A percentile compares a stretch with the other conserved stretches of the same genome.
These are phyloP conservation scores for Myiotriccus ornatus DNA, from an alignment of 2,797 vertebrate species.

Conservation along the genomic window DNA sequence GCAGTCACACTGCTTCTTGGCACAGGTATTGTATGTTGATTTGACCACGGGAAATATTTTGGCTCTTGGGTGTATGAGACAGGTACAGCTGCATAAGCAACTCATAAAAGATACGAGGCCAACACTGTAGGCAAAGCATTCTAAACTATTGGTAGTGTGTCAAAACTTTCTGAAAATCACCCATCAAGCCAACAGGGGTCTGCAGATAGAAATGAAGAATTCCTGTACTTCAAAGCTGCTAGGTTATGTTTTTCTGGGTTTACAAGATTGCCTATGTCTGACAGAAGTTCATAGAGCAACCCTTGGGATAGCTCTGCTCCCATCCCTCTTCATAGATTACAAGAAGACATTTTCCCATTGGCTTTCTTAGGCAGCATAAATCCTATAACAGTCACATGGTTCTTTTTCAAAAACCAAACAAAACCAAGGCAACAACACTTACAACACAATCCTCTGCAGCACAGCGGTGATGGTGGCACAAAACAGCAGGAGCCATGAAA, in stretches of 20 bases:
- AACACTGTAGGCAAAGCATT: not conserved
- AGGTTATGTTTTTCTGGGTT: not conserved
- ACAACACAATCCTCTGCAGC: not conserved
- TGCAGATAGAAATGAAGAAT: not conserved
- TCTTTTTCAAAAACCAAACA: not conserved
- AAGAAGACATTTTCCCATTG: not conserved
- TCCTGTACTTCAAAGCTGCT: not conserved
- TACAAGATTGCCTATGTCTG: not conserved
- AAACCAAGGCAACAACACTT: not conserved
- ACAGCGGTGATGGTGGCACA: not conserved
- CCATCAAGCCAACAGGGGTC: not conserved
- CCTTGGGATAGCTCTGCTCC: not conserved
- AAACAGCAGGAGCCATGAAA: not conserved
- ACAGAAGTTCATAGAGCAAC: not conserved
- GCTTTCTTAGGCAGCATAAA: not conserved
- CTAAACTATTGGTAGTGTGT: not conserved
- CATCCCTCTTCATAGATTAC: not conserved
- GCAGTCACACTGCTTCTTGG: not conserved
- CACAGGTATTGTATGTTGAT: fast-evolving
- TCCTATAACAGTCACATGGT: not conserved
- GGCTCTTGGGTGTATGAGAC: not conserved
- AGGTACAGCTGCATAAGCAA: not conserved
- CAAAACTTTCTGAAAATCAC: not conserved
- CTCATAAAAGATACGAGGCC: not conserved
- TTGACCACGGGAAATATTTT: not conserved